phyloP scores from a whole-genome alignment of 2,797 vertebrate species.

The Etheostoma nigrum region DNA sequence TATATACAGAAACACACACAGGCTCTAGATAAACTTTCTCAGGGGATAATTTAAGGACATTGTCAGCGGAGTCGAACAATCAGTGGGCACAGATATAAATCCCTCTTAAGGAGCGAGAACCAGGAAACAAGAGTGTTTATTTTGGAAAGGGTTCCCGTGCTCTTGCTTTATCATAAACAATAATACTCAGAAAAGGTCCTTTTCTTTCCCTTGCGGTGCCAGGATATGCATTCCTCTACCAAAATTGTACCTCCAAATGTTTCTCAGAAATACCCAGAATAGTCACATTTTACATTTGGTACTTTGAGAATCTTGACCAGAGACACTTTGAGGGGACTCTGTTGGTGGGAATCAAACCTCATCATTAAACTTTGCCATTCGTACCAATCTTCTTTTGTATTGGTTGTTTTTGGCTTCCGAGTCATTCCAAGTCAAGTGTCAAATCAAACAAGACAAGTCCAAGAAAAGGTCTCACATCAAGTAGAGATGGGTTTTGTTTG shows the following conservation, averaged over 20 bases:
- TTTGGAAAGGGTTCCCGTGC: constrained; percentile 68
- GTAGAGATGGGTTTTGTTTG: neutral
- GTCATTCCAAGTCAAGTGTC: neutral
- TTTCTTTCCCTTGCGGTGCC: constrained; percentile 50
- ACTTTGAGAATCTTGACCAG: constrained; percentile 7
- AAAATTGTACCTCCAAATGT: constrained; percentile 48
- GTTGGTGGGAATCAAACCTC: neutral
- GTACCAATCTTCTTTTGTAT: neutral
- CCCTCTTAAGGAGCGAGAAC: constrained; percentile 59
- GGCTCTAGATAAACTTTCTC: constrained; percentile 73
- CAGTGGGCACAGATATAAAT: constrained; percentile 55
- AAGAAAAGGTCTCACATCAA: neutral
- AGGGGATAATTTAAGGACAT: constrained; percentile 77
- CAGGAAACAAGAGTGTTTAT: constrained; percentile 74
- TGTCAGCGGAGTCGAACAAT: constrained; percentile 67
- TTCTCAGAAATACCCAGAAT: constrained; percentile 39
- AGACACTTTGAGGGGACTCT: neutral
- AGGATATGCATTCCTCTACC: constrained; percentile 59
- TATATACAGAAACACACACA: constrained; percentile 14
- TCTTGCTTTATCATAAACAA: constrained; percentile 75
- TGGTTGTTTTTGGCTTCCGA: neutral
- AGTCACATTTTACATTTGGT: constrained; percentile 34
- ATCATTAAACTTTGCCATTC: neutral
- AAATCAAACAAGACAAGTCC: neutral
- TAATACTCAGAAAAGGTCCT: constrained; percentile 64